phyloP scores from a whole-genome alignment of 1,140 invertebrate species.

The Pseudomyrmex sp. region DNA sequence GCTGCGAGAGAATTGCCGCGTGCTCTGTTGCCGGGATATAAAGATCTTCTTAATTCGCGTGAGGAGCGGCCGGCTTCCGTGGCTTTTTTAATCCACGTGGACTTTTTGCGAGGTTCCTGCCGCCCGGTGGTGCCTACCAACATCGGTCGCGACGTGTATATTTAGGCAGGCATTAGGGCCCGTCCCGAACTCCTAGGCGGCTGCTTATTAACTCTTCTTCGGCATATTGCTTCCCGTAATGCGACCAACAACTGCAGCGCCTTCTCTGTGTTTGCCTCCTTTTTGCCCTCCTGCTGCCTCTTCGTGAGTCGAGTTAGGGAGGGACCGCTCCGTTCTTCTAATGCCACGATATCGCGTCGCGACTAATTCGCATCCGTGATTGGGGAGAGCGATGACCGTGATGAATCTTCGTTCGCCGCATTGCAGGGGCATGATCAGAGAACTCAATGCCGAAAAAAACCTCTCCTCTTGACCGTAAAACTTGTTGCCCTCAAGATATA shows the following conservation, averaged over 20 bases:
- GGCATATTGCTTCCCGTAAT: slow-evolving; percentile 70
- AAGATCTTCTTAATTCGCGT: slow-evolving; percentile 63
- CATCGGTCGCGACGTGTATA: slow-evolving; percentile 71
- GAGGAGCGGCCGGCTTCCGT: slow-evolving; percentile 47
- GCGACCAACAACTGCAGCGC: slow-evolving; percentile 59
- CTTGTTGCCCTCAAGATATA: background rate
- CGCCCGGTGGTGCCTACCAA: slow-evolving; percentile 40
- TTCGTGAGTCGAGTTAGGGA: slow-evolving; percentile 4
- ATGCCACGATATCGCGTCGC: slow-evolving; percentile 40
- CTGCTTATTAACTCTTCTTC: slow-evolving; percentile 75
- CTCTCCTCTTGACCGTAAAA: background rate
- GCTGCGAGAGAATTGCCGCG: slow-evolving; percentile 5
- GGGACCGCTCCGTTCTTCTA: background rate
- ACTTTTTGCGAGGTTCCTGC: slow-evolving; percentile 57
- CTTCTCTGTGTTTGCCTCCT: slow-evolving; percentile 12
- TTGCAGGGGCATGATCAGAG: background rate
- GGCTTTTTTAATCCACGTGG: slow-evolving; percentile 68
- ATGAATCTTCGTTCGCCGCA: background rate
- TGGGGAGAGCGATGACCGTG: background rate
- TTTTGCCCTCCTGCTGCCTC: slow-evolving; percentile 19
- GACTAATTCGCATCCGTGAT: slow-evolving; percentile 38
- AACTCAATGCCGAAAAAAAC: background rate
- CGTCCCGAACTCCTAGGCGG: slow-evolving; percentile 64
- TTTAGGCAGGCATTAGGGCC: slow-evolving; percentile 75
- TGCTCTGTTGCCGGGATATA: slow-evolving; percentile 42